These are phyloP conservation scores for Pristionchus fissidentatus DNA, from an alignment of 2,888 invertebrate genomes.

Conservation along the genomic window DNA sequence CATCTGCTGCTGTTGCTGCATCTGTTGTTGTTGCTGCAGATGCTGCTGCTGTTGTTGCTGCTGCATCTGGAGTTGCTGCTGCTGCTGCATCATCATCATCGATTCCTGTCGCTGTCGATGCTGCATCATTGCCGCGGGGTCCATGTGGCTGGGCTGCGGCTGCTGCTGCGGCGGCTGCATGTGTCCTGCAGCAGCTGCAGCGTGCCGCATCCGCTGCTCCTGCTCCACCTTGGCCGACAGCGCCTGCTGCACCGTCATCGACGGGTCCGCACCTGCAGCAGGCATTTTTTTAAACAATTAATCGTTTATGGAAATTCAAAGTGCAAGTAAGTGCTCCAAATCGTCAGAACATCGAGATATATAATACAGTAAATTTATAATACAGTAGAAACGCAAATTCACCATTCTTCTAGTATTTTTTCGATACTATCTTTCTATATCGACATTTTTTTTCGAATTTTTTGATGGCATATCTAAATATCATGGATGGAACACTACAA, in stretches of 20 bases:
- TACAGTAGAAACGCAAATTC: no score
- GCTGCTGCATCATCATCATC: neutral
- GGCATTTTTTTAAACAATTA: no score
- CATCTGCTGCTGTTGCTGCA: neutral
- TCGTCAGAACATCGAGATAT: no score
- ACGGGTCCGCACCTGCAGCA: neutral
- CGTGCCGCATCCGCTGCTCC: neutral
- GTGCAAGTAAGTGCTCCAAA: no score
- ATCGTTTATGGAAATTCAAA: no score
- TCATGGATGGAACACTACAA: no score
- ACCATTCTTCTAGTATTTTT: no score
- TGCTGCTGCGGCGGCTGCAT: slow-evolving; percentile 4
- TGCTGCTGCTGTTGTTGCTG: slow-evolving; percentile 8
- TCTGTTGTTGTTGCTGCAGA: neutral
- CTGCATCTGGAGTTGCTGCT: neutral
- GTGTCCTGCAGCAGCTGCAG: slow-evolving; percentile 5
- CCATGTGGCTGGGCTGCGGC: slow-evolving; percentile 19
- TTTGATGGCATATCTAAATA: no score
- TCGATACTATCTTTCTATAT: no score
- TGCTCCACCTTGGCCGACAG: slow-evolving; percentile 13
- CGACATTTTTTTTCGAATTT: no score
- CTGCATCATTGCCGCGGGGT: neutral
- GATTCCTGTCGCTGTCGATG: neutral
- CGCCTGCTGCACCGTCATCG: neutral
- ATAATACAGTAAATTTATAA: no score